Evolutionary conservation across 2,888 invertebrate species (phyloP).

Genomic region (Agriopis leucophaearia): DNA sequence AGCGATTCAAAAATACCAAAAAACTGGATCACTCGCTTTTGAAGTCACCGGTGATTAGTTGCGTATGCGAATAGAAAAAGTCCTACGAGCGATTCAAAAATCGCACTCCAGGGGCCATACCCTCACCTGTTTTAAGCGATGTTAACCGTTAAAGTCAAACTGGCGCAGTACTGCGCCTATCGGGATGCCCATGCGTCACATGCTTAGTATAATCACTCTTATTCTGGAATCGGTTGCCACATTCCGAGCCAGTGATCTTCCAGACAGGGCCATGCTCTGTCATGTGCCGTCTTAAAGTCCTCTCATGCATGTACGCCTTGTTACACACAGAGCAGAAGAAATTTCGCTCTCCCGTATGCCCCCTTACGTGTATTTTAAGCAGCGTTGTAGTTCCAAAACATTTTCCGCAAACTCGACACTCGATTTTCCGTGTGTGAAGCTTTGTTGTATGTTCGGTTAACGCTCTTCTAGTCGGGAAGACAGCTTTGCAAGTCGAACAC

Average conservation of each 20-base stretch:
- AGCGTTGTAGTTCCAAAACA: conserved; percentile 76
- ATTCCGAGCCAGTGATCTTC: conserved; percentile 72
- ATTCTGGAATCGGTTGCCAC: conserved; percentile 73
- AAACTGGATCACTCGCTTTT: no score
- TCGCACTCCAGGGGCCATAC: no score
- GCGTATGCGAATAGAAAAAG: no score
- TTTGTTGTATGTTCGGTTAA: conserved; percentile 79
- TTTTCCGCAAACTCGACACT: conserved; percentile 76
- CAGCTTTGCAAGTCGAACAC: conserved; percentile 70
- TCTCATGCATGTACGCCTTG: conserved; percentile 78
- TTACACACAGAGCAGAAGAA: conserved; percentile 75
- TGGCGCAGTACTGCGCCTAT: conserved; percentile 71
- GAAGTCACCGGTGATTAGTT: no score
- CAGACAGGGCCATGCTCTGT: conserved; percentile 70
- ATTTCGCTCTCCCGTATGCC: conserved; percentile 77
- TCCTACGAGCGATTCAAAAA: no score
- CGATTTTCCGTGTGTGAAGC: conserved; percentile 74
- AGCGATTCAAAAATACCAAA: no score
- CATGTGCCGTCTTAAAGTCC: conserved; percentile 78
- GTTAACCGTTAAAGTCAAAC: conserved; percentile 63
- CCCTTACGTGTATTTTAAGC: conserved; percentile 75
- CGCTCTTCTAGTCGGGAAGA: conserved; percentile 71
- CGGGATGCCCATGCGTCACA: conserved; percentile 78
- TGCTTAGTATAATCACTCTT: conserved; percentile 75
- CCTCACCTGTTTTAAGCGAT: no score